Evolutionary conservation across 2,888 invertebrate species (phyloP), one percentile per base, ranked within the genome.

Genomic region (Colostygia pectinataria): DNA sequence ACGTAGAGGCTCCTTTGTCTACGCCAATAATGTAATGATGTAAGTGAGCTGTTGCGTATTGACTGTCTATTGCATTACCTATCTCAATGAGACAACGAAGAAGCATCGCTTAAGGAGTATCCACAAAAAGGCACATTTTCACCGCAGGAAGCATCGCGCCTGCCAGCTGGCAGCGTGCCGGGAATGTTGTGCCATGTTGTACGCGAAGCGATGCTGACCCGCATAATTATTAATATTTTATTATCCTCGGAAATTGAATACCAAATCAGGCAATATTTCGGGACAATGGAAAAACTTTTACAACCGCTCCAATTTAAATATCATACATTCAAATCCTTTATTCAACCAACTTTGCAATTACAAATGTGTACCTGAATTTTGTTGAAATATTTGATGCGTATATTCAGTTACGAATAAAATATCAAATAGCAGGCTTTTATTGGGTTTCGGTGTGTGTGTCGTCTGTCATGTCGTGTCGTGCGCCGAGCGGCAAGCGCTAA

Each of bases 221-320:
- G 36, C 36, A 41, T 47, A 1, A 41, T 48, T 31, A 41, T 41
- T 48, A 41, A 48, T 41, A 37, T 37, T 48, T 47, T 41, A 41
- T 41, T 18, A 41, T 36, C 31, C 20, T 15, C 41, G 34, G 31
- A 48, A 48, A 48, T 36, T 41, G 47, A 48, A 48, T 48, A 41
- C 13, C 29, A 27, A 48, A 41, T 41, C 41, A 40, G 36, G 25
- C 18, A 23, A 23, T 34, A 28, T 25, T 41, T 34, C 9, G 14
- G 23, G 10, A 39, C 15, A 25, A 4, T 25, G 8, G n/a, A 37
- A 20, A 6, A 20, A 31, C 20, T 31, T 40, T 12, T 18, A 25
- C 18, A 20, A 15, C 9, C 23, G 25, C 45, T 12, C 13, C 12
- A 32, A 39, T 27, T 36, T 23, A 18, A 31, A 32, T 10, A n/a